These are phyloP conservation scores for Heteractis magnifica DNA, from an alignment of 92 coral and sea anemone species.

Conservation along the genomic window DNA sequence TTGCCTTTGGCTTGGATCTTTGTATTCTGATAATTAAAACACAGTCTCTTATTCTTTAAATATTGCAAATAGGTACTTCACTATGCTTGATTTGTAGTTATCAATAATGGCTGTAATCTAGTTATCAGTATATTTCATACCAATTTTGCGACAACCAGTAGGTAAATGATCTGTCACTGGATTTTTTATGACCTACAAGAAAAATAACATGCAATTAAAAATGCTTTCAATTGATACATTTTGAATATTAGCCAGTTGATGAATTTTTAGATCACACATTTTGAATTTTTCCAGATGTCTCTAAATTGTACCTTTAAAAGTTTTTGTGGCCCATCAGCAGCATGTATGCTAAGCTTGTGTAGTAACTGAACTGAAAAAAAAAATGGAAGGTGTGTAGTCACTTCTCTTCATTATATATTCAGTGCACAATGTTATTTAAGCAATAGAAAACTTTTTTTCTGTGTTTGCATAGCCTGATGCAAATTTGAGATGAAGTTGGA, in stretches of 20 bases:
- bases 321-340: conserved; percentile 95
- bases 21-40: too few species aligned
- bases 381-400: not conserved
- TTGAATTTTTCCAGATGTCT: too few species aligned
- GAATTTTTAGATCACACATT: not conserved
- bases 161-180: conserved; percentile 96
- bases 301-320: conserved; percentile 66
- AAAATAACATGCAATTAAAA: not conserved
- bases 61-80: too few species aligned
- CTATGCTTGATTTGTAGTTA: not conserved
- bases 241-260: not conserved
- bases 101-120: not conserved
- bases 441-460: too few species aligned
- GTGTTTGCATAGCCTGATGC: too few species aligned
- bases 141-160: conserved; percentile 88
- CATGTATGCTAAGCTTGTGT: conserved; percentile 95
- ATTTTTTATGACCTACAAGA: conserved; percentile 80
- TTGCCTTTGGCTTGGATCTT: too few species aligned
- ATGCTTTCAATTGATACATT: too few species aligned
- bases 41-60: too few species aligned
- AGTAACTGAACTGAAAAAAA: conserved; percentile 76
- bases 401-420: not conserved
- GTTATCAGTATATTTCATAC: conserved; percentile 20
- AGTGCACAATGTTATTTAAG: not conserved
- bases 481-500: too few species aligned